These are phyloP conservation scores for Cavia porcellus DNA, from an alignment of 2,113 vertebrate genomes.

Conservation along the genomic window DNA sequence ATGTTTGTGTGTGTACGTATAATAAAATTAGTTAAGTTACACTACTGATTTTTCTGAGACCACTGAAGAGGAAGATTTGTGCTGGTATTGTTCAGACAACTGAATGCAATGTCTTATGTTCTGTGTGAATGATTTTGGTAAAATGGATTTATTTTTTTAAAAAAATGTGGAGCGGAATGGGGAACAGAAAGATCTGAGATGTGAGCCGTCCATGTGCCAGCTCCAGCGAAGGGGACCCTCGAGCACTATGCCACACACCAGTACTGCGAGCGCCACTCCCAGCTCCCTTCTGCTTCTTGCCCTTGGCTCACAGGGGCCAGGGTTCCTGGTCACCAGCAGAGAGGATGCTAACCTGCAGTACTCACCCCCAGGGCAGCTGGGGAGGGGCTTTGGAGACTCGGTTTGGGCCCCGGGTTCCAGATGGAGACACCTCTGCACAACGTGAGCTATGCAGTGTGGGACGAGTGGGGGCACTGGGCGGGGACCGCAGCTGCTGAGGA, in stretches of 20 bases:
- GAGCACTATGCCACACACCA: background rate
- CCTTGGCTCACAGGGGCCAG: fast-evolving
- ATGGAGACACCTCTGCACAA: fast-evolving
- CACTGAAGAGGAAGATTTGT: too few species aligned
- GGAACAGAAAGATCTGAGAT: fast-evolving
- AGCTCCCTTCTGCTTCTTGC: background rate
- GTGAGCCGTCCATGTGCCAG: background rate
- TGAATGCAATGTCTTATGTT: too few species aligned
- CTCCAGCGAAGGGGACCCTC: background rate
- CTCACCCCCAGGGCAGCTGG: background rate
- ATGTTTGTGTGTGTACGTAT: too few species aligned
- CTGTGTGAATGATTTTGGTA: too few species aligned
- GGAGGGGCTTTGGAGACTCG: fast-evolving
- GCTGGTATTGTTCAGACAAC: too few species aligned
- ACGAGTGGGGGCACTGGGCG: background rate
- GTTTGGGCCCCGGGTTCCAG: too few species aligned
- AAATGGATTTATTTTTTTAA: too few species aligned
- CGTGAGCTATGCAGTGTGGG: fast-evolving
- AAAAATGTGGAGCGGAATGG: background rate
- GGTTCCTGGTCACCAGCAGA: background rate
- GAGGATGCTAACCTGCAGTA: fast-evolving
- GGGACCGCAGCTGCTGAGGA: too few species aligned
- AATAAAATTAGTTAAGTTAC: too few species aligned
- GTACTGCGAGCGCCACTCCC: background rate
- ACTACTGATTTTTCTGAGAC: too few species aligned